Evolutionary conservation across 2,888 invertebrate species (phyloP), one percentile per base, ranked within the genome.

Genomic region (Apeira syringaria): DNA sequence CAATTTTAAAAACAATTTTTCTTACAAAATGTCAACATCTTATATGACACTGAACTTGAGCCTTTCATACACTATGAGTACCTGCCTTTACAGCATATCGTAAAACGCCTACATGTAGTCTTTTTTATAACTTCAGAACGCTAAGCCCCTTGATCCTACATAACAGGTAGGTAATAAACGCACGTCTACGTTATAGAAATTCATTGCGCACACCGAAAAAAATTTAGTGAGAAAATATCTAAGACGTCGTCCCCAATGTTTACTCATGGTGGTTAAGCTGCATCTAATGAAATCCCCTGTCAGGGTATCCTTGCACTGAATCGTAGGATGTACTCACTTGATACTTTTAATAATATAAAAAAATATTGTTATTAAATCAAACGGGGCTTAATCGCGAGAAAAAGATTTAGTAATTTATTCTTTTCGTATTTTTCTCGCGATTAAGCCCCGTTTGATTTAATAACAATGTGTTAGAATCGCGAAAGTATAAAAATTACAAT

Each of bases 211-310:
- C 64, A 58, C 70, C 61, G 35, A 45, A 66, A 73, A 83, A 84
- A 82, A 74, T 70, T 67, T 66, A 67, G 72, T 69, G 75, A 79
- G 79, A 79, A 80, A 80, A 86, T 80, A 84, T 82, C 79, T 66
- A 61, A 73, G 80, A 79, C 77, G 83, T 74, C 68, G 74, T 80
- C 85, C 84, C 84, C 77, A 67, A 79, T 89, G 85, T 89, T 89
- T 89, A 79, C 81, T 74, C 65, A 72, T 69, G 74, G 74, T 75
- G 76, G 83, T 77, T 88, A 89, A 89, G 88, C 88, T 89, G 87
- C 87, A 87, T 84, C 88, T 89, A 89, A 89, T 89, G 88, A 89
- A 89, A 87, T 85, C 85, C 81, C 78, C 82, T 86, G 87, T 85
- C 86, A 82, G 77, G 70, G 76, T 80, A 80, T 74, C 71, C 81